Evolutionary conservation across 1,140 invertebrate species (phyloP), one percentile per base, ranked within the genome.

Genomic region (Chrysoperla carnea): DNA sequence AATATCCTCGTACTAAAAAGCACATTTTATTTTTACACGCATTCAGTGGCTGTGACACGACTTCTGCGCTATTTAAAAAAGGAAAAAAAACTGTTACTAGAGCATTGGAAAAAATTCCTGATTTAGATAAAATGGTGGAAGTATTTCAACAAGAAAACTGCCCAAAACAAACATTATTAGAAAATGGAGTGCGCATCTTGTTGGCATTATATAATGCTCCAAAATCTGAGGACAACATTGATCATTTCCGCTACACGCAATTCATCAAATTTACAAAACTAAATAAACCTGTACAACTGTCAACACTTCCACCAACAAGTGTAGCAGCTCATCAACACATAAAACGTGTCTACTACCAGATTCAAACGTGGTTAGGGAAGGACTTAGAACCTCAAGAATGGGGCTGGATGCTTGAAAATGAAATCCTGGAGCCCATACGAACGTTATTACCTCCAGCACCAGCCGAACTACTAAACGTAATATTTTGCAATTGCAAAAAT

Each of bases 341-440:
- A 39, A 54, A 57, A 40, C 51, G 60, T 46, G 57, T 62, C 6
- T 64, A 62, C 41, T 61, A 59, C 41, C 55, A 64, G 46, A 46
- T 65, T 51, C 58, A 63, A 53, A 53, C 49, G 36, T 63, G 61
- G 58, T 44, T 59, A 52, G 56, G 55, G 39, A 47, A 59, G 17
- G 41, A 61, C 39, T 49, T 61, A 44, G 46, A 57, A 48, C 59
- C 60, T 36, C 46, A 57, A 49, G 49, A 51, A 47, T 64, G 57
- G 56, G 55, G 52, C 33, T 62, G 54, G 59, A 49, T 43, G 43
- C 33, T 53, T 38, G 45, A 44, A 48, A 51, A 57, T 46, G 44
- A 49, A 46, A 48, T 57, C 27, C 41, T 63, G 45, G 45, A 57
- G 43, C 59, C 62, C 41, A 54, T 54, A 15, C 46, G 27, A 43